Evolutionary conservation across 2,888 invertebrate genomes (phyloP), one percentile per base, ranked within the genome.

Genomic region (Toxonevra muliebris): DNA sequence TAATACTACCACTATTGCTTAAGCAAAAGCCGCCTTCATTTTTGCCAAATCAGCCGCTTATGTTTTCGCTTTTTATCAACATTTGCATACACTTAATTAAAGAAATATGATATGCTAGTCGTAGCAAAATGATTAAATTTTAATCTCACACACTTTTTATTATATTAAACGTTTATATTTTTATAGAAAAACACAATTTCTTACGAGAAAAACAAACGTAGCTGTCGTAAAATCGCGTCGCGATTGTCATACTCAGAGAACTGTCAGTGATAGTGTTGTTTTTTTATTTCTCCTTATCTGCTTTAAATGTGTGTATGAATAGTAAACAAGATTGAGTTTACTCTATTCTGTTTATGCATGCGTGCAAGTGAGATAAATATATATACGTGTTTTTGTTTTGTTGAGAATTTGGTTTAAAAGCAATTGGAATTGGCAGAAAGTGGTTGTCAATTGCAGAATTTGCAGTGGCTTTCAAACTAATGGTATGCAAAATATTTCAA

Each of bases 11-110:
- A 30, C 53, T 58, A 65, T 58, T 65, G 65, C 13, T 13, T 15
- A 7, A 15, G 48, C 48, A 59, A 65, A 65, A 50, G 65, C 65
- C 65, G 65, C 50, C 52, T 50, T n/a, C 58, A 64, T 42, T 53
- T 30, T 30, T 2, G 7, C 7, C 65, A 52, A 65, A 58, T 53
- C n/a, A 59, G 30, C 20, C 13, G 52, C 13, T 42, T 17, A 52
- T 20, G 65, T 52, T 30, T 65, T 65, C 52, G 50, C 52, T 52
- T 48, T 58, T 65, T 55, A 58, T 65, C 13, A 50, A 52, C 65
- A 17, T 52, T 52, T 52, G 52, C 58, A 30, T 41, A 52, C 30
- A 30, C 30, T 30, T 30, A 30, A 30, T 4, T 30, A 7, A 4
- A 30, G 2, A 30, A 30, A 30, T 30, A 4, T 30, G 2, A 30